phyloP scores from a whole-genome alignment of 2,113 vertebrate genomes.

The Delphinus delphis region DNA sequence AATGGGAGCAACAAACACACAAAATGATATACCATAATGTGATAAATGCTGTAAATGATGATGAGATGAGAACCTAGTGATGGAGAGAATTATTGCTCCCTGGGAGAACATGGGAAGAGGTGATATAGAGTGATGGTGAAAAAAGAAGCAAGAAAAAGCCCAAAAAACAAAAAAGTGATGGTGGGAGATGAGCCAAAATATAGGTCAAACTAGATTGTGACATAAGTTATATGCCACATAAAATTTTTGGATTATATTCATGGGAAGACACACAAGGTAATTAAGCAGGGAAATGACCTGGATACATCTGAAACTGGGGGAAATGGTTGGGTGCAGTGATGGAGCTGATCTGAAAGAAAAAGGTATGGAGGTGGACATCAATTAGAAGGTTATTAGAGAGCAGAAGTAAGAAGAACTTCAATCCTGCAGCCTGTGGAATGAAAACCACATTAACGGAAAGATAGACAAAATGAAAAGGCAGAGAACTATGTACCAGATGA shows the following conservation, averaged over 20 bases:
- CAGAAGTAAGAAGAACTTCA: too few relatives aligned
- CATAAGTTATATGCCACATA: background rate
- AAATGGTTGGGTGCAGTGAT: background rate
- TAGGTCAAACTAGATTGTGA: background rate
- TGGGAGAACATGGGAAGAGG: background rate
- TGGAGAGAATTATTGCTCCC: background rate
- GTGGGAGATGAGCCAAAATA: background rate
- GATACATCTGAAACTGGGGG: background rate
- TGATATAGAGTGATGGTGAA: background rate
- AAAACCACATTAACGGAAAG: too few relatives aligned
- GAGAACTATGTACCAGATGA: too few relatives aligned
- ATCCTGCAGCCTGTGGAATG: too few relatives aligned
- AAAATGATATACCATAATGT: background rate
- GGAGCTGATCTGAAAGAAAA: background rate
- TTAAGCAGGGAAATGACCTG: background rate
- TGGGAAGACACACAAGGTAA: background rate
- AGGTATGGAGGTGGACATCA: background rate
- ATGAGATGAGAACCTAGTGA: background rate
- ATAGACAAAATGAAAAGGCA: too few relatives aligned
- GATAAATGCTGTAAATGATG: background rate
- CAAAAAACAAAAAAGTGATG: too few relatives aligned
- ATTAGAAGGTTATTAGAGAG: background rate
- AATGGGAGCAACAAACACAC: background rate
- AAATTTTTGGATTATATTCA: background rate
- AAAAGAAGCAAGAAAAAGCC: too few relatives aligned